Evolutionary conservation across 2,888 invertebrate species (phyloP), one percentile per base, ranked within the genome.

Genomic region (Phaonia tiefii): DNA sequence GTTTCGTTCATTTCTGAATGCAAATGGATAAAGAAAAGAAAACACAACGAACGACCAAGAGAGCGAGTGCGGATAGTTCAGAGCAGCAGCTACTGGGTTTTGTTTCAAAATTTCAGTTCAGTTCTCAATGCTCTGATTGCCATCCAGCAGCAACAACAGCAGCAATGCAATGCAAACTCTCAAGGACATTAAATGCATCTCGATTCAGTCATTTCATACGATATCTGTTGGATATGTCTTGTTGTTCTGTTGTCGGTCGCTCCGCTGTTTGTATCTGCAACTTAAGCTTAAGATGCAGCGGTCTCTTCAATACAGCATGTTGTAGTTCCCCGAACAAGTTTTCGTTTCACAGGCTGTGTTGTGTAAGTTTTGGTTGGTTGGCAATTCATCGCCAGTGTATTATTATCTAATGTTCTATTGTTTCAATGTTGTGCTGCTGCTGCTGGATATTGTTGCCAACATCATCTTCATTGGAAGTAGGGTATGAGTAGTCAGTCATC

Each of bases 131-230:
- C 54, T 63, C 67, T 71, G 67, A 67, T 75, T 67, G 78, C 75
- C 66, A 63, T 2, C 22, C n/a, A n/a, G n/a, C n/a, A n/a, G n/a
- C n/a, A n/a, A n/a, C n/a, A n/a, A 31, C 8, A 31, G 31, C 31
- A 20, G 77, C 71, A 80, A 77, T 80, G 77, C 60, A 63, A 63
- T 63, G 39, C 63, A 20, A 13, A 1, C 77, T 58, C n/a, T 44
- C 77, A 81, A 78, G 77, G 80, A 78, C 75, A 81, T 78, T 75
- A 81, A 75, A 54, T 74, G 74, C 74, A 77, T 77, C 58, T 22
- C 25, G 7, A 15, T 26, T 31, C 54, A 69, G 74, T 65, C 74
- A 49, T 75, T 79, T 74, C 70, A 75, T 79, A 74, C 58, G 69
- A 79, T 70, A 73, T 70, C 65, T 65, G 65, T 15, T 37, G 26